These are phyloP conservation scores for Camptogramma bilineatum DNA, from an alignment of 2,888 invertebrate species.

Conservation along the genomic window DNA sequence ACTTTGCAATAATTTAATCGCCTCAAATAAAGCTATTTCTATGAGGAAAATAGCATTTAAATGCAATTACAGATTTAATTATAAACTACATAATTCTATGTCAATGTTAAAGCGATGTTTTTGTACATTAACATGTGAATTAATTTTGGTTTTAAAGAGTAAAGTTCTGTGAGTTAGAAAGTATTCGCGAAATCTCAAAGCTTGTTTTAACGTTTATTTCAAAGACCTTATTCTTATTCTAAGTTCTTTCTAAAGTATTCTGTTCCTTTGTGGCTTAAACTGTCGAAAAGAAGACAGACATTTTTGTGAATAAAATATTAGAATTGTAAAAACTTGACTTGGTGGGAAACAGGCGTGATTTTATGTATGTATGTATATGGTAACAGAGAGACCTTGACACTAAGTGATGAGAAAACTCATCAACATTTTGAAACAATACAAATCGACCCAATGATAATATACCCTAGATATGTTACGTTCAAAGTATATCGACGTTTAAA, in stretches of 20 bases:
- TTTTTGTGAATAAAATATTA: too few species aligned
- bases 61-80: constrained; percentile 28
- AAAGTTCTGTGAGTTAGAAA: neutral
- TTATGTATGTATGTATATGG: too few species aligned
- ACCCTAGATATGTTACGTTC: too few species aligned
- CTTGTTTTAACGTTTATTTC: neutral
- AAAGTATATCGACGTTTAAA: too few species aligned
- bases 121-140: neutral
- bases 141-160: neutral
- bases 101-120: constrained; percentile 25
- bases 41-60: constrained; percentile 27
- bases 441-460: too few species aligned
- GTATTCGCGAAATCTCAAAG: neutral
- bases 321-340: too few species aligned
- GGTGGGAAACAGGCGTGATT: too few species aligned
- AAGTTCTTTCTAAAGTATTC: neutral
- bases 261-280: too few species aligned
- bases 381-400: too few species aligned
- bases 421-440: too few species aligned
- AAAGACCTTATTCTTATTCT: neutral
- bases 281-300: too few species aligned
- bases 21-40: constrained; percentile 12
- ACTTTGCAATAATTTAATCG: constrained; percentile 5
- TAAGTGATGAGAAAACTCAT: too few species aligned
- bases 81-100: constrained; percentile 10